These are phyloP conservation scores for Drosophila pseudoananassae DNA, from an alignment of 1,140 invertebrate genomes.

Conservation along the genomic window DNA sequence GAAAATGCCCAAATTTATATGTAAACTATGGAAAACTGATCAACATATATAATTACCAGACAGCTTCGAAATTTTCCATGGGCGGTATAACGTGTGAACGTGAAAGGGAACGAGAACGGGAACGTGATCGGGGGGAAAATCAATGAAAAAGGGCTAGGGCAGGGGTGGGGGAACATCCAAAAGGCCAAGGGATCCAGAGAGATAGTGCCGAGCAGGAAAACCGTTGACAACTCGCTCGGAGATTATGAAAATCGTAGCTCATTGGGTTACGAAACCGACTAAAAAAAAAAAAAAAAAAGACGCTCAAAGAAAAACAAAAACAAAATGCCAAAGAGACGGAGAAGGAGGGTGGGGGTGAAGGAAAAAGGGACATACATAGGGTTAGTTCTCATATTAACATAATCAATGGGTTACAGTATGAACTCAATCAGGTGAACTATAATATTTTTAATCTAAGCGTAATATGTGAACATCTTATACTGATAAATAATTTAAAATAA, in stretches of 20 bases:
- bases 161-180: not conserved
- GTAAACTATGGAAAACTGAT: constrained; percentile 67
- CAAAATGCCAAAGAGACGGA: not conserved
- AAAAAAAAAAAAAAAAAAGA: not conserved
- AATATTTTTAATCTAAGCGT: not conserved
- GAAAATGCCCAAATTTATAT: constrained; percentile 63
- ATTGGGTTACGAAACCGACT: constrained; percentile 31
- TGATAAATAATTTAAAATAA: too few relatives aligned
- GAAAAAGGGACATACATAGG: constrained; percentile 32
- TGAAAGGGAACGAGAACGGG: constrained; percentile 10
- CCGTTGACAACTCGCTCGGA: constrained; percentile 50
- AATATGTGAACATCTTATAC: not conserved
- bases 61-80: constrained; percentile 53
- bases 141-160: not conserved
- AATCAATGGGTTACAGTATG: constrained; percentile 64
- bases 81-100: constrained; percentile 58
- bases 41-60: constrained; percentile 56
- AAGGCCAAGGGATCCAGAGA: constrained; percentile 35
- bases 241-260: constrained; percentile 68
- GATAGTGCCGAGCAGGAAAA: constrained; percentile 38
- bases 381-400: constrained; percentile 68
- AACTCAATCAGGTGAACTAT: not conserved
- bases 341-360: constrained; percentile 7
- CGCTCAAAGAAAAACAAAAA: not conserved
- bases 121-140: constrained; percentile 26